Evolutionary conservation across 2,888 invertebrate species (phyloP), one percentile per base, ranked within the genome.

Genomic region (Mayetiola destructor): DNA sequence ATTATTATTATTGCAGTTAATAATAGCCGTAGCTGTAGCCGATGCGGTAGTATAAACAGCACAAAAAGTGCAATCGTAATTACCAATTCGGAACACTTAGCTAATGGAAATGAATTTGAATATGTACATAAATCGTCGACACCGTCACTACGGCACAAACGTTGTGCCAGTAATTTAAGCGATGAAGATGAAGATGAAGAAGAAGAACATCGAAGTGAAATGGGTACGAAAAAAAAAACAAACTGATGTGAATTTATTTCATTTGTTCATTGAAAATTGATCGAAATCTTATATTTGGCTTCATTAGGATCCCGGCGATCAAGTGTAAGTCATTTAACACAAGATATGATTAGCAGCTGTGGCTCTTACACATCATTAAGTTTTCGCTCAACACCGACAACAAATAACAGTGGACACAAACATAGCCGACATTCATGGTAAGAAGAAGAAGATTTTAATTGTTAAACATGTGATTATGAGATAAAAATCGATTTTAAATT

Each of bases 321-420:
- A 21, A 57, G 56, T 35, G 23, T 48, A 14, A 57, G 52, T 27
- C 42, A 48, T 48, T 21, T 56, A n/a, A 29, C 42, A 18, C 29
- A 29, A 8, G 39, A 40, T 10, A 29, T 29, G 23, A 42, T 56
- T 30, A 32, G 23, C 20, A 56, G 56, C 21, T 56, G 30, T 42
- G 56, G 52, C 14, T 57, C 56, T 12, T 57, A 36, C 27, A 35
- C 40, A 8, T 57, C 56, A 23, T 48, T 57, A n/a, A 57, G 36
- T 36, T 36, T 48, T 35, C 56, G 56, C 16, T 57, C 56, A 48
- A 57, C 56, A 20, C 21, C 52, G 14, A 9, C 23, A 40, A 27
- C 20, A 14, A 21, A 39, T 32, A 53, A n/a, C 30, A 32, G 12
- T 32, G 30, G 30, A 2, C 53, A 53, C 12, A 20, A 20, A 16